These are phyloP conservation scores for Drosophila paulistorum DNA, from an alignment of 1,140 invertebrate species.

Conservation along the genomic window DNA sequence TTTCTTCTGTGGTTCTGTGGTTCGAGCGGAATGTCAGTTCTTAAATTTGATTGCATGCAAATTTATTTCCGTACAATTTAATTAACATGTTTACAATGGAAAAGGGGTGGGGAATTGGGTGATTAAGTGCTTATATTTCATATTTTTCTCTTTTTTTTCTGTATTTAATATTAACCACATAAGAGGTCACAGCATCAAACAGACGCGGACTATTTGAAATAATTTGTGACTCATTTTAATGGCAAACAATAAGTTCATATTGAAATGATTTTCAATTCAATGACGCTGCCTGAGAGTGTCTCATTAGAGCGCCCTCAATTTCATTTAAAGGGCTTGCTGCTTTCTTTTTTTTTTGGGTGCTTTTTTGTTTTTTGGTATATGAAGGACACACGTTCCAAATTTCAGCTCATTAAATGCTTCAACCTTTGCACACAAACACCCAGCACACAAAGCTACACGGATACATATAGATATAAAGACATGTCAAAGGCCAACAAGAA, in stretches of 20 bases:
- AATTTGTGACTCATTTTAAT: constrained; percentile 2
- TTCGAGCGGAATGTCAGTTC: constrained; percentile 24
- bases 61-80: constrained; percentile 47
- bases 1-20: constrained; percentile 39
- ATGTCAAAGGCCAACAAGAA: constrained; percentile 63
- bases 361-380: constrained; percentile 15
- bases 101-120: constrained; percentile 3
- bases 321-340: constrained; percentile 10
- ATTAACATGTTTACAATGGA: constrained; percentile 50
- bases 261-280: constrained; percentile 11
- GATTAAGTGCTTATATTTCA: constrained; percentile 49
- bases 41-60: constrained; percentile 59
- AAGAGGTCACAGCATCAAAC: background rate
- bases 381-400: constrained; percentile 68
- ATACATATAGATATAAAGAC: constrained; percentile 40
- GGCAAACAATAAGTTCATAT: constrained; percentile 9
- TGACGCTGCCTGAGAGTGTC: background rate
- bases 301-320: constrained; percentile 11
- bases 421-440: constrained; percentile 55
- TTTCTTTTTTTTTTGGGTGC: background rate
- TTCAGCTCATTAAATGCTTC: constrained; percentile 75
- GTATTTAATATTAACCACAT: constrained; percentile 1
- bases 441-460: constrained; percentile 36
- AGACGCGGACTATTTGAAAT: constrained; percentile 6
- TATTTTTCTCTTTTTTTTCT: background rate